Evolutionary conservation across 2,113 vertebrate genomes (phyloP).

Genomic region (Chelonoidis abingdonii): DNA sequence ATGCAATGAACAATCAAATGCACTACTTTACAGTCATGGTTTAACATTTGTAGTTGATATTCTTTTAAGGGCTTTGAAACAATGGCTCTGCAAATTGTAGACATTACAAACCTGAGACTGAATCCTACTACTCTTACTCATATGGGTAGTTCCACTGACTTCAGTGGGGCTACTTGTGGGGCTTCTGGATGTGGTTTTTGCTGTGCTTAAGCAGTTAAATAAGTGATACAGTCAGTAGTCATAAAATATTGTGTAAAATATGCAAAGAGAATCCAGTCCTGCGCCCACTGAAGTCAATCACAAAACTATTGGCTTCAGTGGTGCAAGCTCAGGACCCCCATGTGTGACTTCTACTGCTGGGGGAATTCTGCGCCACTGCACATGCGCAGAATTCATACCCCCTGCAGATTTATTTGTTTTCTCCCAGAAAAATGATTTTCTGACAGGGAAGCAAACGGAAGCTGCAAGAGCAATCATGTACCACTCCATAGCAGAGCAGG

Average conservation of each 20-base stretch:
- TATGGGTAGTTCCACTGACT: neutral
- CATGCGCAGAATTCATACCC: no score
- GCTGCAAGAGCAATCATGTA: no score
- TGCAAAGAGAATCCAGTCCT: neutral
- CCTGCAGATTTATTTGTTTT: no score
- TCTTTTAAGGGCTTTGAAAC: neutral
- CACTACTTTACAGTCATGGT: neutral
- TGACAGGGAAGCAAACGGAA: no score
- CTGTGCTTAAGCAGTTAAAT: neutral
- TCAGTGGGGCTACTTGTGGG: neutral
- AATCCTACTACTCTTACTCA: neutral
- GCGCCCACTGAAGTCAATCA: neutral
- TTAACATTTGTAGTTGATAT: rapidly evolving
- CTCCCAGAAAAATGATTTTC: no score
- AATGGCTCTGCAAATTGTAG: neutral
- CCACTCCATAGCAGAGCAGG: no score
- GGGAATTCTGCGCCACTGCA: no score
- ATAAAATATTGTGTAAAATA: neutral
- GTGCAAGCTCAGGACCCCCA: neutral
- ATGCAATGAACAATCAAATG: neutral
- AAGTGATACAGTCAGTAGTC: slow-evolving; percentile 5
- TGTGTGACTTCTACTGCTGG: neutral
- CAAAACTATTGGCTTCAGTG: neutral
- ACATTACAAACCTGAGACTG: slow-evolving; percentile 17
- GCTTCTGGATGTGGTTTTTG: neutral